phyloP scores from a whole-genome alignment of 2,888 invertebrate genomes.

The Aporophyla lueneburgensis region DNA sequence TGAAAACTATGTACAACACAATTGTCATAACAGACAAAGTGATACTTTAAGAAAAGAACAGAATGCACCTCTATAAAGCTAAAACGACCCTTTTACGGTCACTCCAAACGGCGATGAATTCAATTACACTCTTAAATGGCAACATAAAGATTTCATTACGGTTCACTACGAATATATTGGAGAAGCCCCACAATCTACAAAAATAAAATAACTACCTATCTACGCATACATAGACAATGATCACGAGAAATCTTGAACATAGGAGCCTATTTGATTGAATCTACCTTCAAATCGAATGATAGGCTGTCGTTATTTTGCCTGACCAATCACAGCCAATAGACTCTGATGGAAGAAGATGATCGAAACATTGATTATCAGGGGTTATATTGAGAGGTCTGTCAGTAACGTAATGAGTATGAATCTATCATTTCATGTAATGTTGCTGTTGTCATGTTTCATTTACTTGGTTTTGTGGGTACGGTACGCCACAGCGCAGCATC shows the following conservation, averaged over 20 bases:
- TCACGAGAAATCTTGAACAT: background rate
- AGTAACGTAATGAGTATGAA: background rate
- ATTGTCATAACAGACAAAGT: slow-evolving; percentile 24
- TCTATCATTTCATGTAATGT: too few species aligned
- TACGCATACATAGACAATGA: background rate
- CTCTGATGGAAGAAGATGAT: background rate
- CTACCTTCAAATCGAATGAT: background rate
- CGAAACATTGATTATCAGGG: too few species aligned
- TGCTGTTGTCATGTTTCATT: too few species aligned
- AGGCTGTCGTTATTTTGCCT: background rate
- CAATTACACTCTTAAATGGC: slow-evolving; percentile 58
- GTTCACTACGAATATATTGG: slow-evolving; percentile 15
- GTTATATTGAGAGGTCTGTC: too few species aligned
- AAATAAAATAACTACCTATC: background rate
- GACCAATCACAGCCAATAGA: background rate
- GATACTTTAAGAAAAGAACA: slow-evolving; percentile 46
- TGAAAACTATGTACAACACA: slow-evolving; percentile 20
- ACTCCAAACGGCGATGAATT: slow-evolving; percentile 44
- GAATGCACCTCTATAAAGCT: slow-evolving; percentile 49
- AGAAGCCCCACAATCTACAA: slow-evolving; percentile 27
- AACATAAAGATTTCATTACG: slow-evolving; percentile 49
- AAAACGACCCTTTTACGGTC: slow-evolving; percentile 56
- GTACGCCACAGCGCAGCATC: too few species aligned
- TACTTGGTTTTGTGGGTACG: too few species aligned
- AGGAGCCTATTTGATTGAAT: background rate